Evolutionary conservation across 2,113 vertebrate species (phyloP), one percentile per base, ranked within the genome.

Genomic region (Otocyon megalotis): DNA sequence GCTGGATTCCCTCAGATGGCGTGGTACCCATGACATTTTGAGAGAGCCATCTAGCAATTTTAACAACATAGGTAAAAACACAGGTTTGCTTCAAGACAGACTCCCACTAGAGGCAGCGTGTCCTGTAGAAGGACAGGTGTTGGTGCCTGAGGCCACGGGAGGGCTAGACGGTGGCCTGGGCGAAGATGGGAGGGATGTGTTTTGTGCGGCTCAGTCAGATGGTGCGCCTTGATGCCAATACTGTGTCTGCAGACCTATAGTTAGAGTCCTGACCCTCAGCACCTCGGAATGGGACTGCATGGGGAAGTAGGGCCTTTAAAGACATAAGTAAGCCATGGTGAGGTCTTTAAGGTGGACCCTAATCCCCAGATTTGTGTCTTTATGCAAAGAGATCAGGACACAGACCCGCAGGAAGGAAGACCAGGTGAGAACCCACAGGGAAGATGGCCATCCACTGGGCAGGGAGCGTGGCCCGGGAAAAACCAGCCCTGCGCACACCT

Each of bases 401-500:
- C 19, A 54, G 32, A 10, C 32, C 12, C 0, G 1, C 48, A 28
- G 58, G 58, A 54, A 32, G 30, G 28, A 50, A 2, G 0, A 8
- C 2, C 30, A 12, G 0, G 6, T 16, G 58, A 37, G 74, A 43
- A 79, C 22, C 2, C 3, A 0, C 14, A 24, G 82, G 58, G 72
- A 24, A 28, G 50, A 11, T 0, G 22, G 11, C 3, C 4, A 0
- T 62, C 28, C 24, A 4, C 2, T 3, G 4, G 19, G 24, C 1
- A 3, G 20, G 20, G 22, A 48, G 19, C 3, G 62, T 2, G 16
- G 54, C 32, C 32, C 1, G 1, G 81, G 4, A 54, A 56, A 2
- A 62, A 4, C 2, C 37, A 16, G 53, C 53, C 37, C 22, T 62
- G 63, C 16, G 3, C 2, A 2, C 15, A 0, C 11, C 5, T 2